A percentile compares a stretch with the other conserved stretches of the same genome.
phyloP scores from a whole-genome alignment of 2,888 invertebrate species.

The Caenorhabditis zanzibari region DNA sequence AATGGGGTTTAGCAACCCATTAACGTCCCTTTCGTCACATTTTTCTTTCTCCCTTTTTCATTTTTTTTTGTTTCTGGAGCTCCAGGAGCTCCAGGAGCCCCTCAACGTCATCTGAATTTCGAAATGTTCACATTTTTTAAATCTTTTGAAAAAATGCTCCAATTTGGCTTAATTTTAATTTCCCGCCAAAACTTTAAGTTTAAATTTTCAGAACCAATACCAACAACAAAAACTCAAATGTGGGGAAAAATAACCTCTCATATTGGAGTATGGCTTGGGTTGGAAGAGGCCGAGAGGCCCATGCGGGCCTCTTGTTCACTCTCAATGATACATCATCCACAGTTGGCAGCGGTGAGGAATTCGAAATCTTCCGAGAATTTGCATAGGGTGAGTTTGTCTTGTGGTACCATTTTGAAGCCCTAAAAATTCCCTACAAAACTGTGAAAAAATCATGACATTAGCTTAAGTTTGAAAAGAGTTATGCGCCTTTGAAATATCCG shows the following conservation, averaged over 20 bases:
- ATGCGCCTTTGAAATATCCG: too few species aligned
- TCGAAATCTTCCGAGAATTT: slow-evolving; percentile 81
- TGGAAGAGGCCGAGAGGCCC: slow-evolving; percentile 78
- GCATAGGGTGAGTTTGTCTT: slow-evolving; percentile 66
- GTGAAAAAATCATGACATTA: too few species aligned
- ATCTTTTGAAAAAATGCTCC: neutral
- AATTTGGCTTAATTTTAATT: too few species aligned
- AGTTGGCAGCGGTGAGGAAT: slow-evolving; percentile 64
- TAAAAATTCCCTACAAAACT: too few species aligned
- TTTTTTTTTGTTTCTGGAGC: slow-evolving; percentile 12
- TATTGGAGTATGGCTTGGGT: slow-evolving; percentile 78
- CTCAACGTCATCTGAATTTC: neutral
- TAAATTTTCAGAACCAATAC: slow-evolving; percentile 3
- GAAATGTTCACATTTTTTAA: too few species aligned
- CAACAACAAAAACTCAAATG: slow-evolving; percentile 56
- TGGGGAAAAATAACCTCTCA: slow-evolving; percentile 83
- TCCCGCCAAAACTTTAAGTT: neutral
- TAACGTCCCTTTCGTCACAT: slow-evolving; percentile 32
- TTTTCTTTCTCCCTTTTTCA: neutral
- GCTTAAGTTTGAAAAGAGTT: too few species aligned
- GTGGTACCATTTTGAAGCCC: too few species aligned
- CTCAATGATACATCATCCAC: slow-evolving; percentile 76
- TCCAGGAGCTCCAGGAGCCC: neutral
- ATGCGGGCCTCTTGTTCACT: slow-evolving; percentile 78
- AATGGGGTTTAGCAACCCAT: slow-evolving; percentile 55